Evolutionary conservation across 2,113 vertebrate species (phyloP), one percentile per base, ranked within the genome.

Genomic region (Rousettus leschenaultii): DNA sequence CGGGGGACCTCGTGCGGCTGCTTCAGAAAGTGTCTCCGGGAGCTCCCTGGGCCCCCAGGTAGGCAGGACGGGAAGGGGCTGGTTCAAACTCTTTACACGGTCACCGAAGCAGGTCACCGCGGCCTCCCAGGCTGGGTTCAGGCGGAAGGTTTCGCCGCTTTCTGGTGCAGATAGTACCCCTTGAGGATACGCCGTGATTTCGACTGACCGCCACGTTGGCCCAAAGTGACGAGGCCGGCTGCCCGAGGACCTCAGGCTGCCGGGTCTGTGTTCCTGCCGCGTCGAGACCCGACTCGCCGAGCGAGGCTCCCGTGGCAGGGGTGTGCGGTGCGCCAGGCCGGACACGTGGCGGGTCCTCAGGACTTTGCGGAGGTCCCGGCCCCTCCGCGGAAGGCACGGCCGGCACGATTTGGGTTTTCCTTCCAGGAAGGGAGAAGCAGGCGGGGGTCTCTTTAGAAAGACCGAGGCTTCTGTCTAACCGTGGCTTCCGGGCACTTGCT

Each of bases 261-360:
- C n/a, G 33, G 0, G 0, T 48, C 53, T 7, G 0, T 48, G 1
- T 16, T 4, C 4, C 5, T 38, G 26, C 22, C 10, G 0, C 14
- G 21, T 10, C 85, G 9, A n/a, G 83, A 71, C 9, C 85, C 0
- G 28, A 87, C 70, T 84, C 63, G 51, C 15, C 59, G 28, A 28
- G 40, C 5, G 22, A 55, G 1, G 0, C 5, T 77, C 45, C 45
- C 4, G 4, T 68, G 79, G 33, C 48, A 33, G 45, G 1, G 2
- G 18, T 48, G 51, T 11, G 28, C 24, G 2, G 13, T 30, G n/a
- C 2, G 51, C 40, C 7, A 3, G 19, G 57, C 71, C 48, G 15
- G 38, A 19, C 4, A 35, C 1, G 2, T 33, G 13, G 38, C 9
- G 26, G 65, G 40, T 38, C 21, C 18, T 10, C 0, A 11, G 63